Base-by-base conservation (phyloP, 2,888 invertebrate species). In the Oasisia sp. region DNA sequence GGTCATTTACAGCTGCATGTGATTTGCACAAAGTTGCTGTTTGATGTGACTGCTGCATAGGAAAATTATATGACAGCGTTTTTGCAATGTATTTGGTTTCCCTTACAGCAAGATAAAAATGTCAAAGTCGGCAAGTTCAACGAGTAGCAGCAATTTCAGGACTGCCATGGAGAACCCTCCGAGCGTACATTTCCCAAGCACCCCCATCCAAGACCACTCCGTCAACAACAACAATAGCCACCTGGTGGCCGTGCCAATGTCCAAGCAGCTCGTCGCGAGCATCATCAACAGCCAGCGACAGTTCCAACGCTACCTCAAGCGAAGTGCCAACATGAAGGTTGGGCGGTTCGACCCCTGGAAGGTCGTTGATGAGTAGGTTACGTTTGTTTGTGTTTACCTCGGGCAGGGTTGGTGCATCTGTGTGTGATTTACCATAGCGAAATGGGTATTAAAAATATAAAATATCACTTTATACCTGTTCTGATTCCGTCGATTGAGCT, bases 281-380 rank as follows among this genome's bases (percentile, higher is more conserved):
- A 74, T 74, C 27, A 74, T 74, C 74, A 74, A 74, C 74, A 74
- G 74, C 74, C 74, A 74, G 74, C 74, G 27, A 19, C 74, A 27
- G n/a, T 74, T 74, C n/a, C 74, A 74, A 19, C 74, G 27, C 74
- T 74, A 74, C 27, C 74, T 74, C 74, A 74, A 74, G 74, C 74
- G n/a, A 19, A 74, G 27, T 74, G 74, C 74, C 74, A 74, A 74
- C 7, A 74, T 74, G 74, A 74, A 74, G 74, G 74, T 74, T 74
- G 74, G 74, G 19, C 74, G 74, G n/a, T 74, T 74, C 74, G n/a
- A 74, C 27, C 74, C 74, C 5, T 74, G 74, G 74, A 74, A 74
- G 74, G 74, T 74, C 74, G 74, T 74, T n/a, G 74, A 74, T n/a
- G 74, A 74, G 74, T 74, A 74, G n/a, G 74, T 74, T 74, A 7